phyloP scores from a whole-genome alignment of 2,113 vertebrate genomes.

The Arothron firmamentum region DNA sequence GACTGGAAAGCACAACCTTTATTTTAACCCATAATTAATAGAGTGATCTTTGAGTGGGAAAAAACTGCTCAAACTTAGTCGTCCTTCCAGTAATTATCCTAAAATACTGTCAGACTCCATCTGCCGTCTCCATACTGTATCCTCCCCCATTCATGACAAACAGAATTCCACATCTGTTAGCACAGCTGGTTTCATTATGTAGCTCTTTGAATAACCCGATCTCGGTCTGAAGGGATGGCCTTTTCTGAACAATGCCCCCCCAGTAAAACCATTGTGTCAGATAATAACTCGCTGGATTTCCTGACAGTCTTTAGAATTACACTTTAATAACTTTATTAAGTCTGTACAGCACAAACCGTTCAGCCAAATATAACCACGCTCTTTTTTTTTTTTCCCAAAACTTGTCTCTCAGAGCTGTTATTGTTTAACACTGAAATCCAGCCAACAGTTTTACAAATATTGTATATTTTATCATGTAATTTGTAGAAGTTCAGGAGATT shows the following conservation, averaged over 20 bases:
- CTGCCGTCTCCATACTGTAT: slow-evolving; percentile 27
- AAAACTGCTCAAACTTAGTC: slow-evolving; percentile 30
- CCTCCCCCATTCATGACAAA: slow-evolving; percentile 34
- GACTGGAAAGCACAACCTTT: no score
- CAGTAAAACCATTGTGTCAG: slow-evolving; percentile 1
- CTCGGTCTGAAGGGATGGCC: slow-evolving; percentile 37
- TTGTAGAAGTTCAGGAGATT: no score
- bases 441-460: no score
- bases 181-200: slow-evolving; percentile 63
- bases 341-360: no score
- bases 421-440: no score
- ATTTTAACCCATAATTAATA: slow-evolving; percentile 21
- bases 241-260: slow-evolving; percentile 28
- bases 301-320: background rate
- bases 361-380: no score
- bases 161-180: slow-evolving; percentile 58
- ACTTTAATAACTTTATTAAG: no score
- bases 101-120: slow-evolving; percentile 44
- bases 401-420: no score
- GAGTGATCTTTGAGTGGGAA: slow-evolving; percentile 30
- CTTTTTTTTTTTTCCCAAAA: no score
- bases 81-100: slow-evolving; percentile 46
- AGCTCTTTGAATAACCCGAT: slow-evolving; percentile 46
- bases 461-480: no score
- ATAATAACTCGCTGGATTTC: slow-evolving; percentile 6